phyloP scores from a whole-genome alignment of 2,888 invertebrate genomes.

The Julus scanicus region DNA sequence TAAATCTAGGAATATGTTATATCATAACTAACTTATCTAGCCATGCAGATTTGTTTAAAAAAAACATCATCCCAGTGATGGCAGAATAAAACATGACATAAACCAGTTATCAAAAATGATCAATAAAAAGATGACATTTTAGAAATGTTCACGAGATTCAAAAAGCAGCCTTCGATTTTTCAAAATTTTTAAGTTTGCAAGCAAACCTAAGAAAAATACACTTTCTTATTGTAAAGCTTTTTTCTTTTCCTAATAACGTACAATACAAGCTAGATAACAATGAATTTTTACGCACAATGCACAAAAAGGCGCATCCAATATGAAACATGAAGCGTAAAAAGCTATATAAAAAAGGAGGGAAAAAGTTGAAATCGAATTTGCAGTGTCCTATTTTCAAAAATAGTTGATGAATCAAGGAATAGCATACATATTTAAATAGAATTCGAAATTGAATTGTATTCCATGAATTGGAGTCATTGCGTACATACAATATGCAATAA shows the following conservation, averaged over 20 bases:
- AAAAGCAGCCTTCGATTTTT: neutral
- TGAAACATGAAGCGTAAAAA: slow-evolving; percentile 5
- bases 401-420: slow-evolving; percentile 18
- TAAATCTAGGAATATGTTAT: no score
- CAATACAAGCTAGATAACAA: neutral
- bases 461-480: neutral
- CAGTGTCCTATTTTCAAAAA: neutral
- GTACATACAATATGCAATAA: neutral
- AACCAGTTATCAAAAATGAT: neutral
- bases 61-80: neutral
- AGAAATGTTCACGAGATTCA: neutral
- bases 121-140: neutral
- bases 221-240: neutral
- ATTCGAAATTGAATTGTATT: neutral
- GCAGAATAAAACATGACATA: neutral
- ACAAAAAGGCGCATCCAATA: neutral
- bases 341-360: neutral
- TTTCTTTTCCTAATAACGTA: neutral
- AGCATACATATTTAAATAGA: neutral
- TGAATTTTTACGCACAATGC: neutral
- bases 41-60: neutral
- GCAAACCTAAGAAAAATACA: neutral
- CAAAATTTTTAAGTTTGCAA: neutral
- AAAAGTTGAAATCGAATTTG: neutral
- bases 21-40: neutral